These are phyloP conservation scores for Ceryle rudis DNA, from an alignment of 2,797 vertebrate genomes.

Conservation along the genomic window DNA sequence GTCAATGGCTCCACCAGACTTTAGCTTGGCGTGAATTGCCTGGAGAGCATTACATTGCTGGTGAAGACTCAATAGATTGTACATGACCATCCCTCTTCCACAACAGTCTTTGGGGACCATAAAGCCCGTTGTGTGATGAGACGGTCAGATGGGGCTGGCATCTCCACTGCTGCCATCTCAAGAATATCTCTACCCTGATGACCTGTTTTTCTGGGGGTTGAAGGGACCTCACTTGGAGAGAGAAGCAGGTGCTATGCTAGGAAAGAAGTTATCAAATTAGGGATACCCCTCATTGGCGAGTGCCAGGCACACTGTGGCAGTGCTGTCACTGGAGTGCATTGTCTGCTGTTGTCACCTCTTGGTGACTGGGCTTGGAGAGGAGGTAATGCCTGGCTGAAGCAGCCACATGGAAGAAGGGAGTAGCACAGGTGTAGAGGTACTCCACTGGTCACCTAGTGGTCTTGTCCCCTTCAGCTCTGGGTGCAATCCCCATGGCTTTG, in stretches of 20 bases:
- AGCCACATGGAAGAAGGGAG: neutral
- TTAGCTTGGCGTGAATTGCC: neutral
- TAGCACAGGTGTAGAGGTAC: neutral
- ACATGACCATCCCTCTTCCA: neutral
- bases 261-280: neutral
- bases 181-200: neutral
- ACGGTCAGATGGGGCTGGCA: neutral
- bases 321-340: neutral
- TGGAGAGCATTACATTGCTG: neutral
- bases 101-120: neutral
- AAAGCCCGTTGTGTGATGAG: neutral
- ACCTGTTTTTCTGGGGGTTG: neutral
- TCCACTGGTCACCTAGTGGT: too few species aligned
- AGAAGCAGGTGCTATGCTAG: neutral
- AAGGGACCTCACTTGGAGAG: neutral
- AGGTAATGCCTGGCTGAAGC: neutral
- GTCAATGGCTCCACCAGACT: neutral
- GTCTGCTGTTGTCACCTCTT: neutral
- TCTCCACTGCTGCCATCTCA: neutral
- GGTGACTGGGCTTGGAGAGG: neutral
- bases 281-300: accelerated
- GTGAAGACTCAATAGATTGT: neutral
- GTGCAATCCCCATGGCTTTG: neutral
- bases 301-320: neutral
- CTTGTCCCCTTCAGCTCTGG: neutral